These are phyloP conservation scores for Aplochiton taeniatus DNA, from an alignment of 2,797 vertebrate species.

Conservation along the genomic window DNA sequence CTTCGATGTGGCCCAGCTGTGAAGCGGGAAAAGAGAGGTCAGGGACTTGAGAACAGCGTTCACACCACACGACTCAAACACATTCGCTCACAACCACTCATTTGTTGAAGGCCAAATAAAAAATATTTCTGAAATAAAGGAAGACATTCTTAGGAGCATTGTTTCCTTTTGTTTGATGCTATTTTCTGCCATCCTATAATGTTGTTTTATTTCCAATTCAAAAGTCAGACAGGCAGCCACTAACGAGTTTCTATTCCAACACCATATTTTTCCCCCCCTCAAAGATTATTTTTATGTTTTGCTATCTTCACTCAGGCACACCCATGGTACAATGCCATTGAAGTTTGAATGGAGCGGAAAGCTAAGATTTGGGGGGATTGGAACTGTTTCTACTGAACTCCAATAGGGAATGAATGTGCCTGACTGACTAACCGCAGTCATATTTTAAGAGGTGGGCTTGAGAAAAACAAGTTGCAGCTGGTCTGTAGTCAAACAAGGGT, in stretches of 20 bases:
- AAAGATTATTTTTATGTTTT: background rate
- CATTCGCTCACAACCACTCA: background rate
- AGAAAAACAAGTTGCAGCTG: constrained; percentile 71
- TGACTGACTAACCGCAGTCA: constrained; percentile 64
- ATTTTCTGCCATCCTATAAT: background rate
- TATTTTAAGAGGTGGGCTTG: constrained; percentile 50
- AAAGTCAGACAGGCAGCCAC: background rate
- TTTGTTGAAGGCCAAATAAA: background rate
- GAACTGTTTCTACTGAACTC: constrained; percentile 1
- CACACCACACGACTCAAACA: background rate
- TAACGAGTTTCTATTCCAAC: no score
- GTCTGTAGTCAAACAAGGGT: constrained; percentile 54
- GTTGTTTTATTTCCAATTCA: background rate
- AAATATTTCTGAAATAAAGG: background rate
- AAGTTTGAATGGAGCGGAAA: constrained; percentile 15
- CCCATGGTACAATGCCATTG: constrained; percentile 22
- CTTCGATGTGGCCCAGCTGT: constrained; percentile 97
- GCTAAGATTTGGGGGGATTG: constrained; percentile 32
- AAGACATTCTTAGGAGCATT: no score
- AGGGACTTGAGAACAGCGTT: background rate
- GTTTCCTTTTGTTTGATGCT: background rate
- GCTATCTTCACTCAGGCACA: constrained; percentile 20
- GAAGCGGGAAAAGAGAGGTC: constrained; percentile 18
- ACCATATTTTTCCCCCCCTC: no score
- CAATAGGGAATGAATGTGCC: constrained; percentile 21